These are phyloP conservation scores for Morus bassanus DNA, from an alignment of 2,797 vertebrate species.

Conservation along the genomic window DNA sequence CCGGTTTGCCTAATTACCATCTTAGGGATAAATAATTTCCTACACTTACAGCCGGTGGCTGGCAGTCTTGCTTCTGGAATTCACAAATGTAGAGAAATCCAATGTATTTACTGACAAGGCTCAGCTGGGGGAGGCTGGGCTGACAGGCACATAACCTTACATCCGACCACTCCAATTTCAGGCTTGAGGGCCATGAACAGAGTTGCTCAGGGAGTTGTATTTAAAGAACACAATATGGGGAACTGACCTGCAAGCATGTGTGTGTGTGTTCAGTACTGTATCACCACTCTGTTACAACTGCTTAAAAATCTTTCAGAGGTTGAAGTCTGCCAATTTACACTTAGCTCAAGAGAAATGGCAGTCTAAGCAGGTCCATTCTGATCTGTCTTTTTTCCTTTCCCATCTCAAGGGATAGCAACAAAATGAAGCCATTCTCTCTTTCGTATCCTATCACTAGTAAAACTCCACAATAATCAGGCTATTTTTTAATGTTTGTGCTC, in stretches of 20 bases:
- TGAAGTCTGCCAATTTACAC: neutral
- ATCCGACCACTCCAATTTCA: conserved; percentile 42
- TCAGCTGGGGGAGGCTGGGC: neutral
- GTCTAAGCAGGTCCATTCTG: neutral
- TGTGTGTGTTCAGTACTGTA: neutral
- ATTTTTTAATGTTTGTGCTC: neutral
- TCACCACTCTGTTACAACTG: neutral
- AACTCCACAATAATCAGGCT: neutral
- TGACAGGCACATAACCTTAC: conserved; percentile 46
- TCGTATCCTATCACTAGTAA: neutral
- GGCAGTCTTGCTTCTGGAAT: neutral
- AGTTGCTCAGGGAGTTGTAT: neutral
- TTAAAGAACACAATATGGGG: neutral
- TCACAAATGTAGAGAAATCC: conserved; percentile 32
- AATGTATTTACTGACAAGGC: conserved; percentile 17
- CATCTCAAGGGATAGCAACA: too few species aligned
- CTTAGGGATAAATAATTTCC: conserved; percentile 21
- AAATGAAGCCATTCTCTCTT: neutral
- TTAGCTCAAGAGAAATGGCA: neutral
- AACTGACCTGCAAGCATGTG: neutral
- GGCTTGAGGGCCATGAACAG: conserved; percentile 15
- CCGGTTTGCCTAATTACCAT: conserved; percentile 15
- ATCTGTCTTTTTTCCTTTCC: neutral
- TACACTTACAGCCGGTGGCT: neutral
- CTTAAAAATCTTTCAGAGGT: neutral